Base-by-base conservation (phyloP, 2,113 vertebrate genomes). In the Malurus elegans region DNA sequence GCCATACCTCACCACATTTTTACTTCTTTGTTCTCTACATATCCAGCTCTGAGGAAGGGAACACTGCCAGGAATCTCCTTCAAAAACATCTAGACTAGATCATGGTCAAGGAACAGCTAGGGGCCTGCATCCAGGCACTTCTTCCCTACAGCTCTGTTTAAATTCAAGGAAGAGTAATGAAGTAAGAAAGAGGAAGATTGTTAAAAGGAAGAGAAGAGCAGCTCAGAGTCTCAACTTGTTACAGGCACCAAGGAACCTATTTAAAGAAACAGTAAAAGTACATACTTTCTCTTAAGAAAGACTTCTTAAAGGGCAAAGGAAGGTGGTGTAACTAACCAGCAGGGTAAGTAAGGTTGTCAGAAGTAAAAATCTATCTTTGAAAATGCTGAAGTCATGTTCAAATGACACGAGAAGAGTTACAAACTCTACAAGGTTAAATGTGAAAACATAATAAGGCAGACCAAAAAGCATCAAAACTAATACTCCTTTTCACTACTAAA, bases 401-500 rank as follows among this genome's bases (percentile, higher is more conserved):
- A 90, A 82, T 85, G 58, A 66, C 54, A 86, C 25, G 80, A 50
- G 81, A 87, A 87, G 60, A 84, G n/a, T 69, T 73, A 83, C 50
- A 90, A 86, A 82, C 45, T 56, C 73, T 50, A 42, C 9, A 66
- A 83, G 82, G 67, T 94, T 88, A 95, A 95, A 93, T 83, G 66
- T 94, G 88, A 86, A 94, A 96, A 82, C 16, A 44, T 85, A 75
- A 9, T 81, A 71, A 26, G 38, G 47, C 45, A 93, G 82, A 79
- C 48, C 40, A 75, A 90, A 93, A 94, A 86, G 25, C 50, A 79
- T 36, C 54, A 69, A 93, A 96, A 93, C n/a, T 83, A 93, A 45
- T 65, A 86, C 83, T 70, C n/a, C n/a, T 83, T 93, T 93, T 92
- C 65, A 48, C 58, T 91, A 47, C 29, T 92, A 69, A 96, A 79